Conservation (phyloP, 1,140 invertebrate genomes). For the Procambarus virginalis region DNA sequence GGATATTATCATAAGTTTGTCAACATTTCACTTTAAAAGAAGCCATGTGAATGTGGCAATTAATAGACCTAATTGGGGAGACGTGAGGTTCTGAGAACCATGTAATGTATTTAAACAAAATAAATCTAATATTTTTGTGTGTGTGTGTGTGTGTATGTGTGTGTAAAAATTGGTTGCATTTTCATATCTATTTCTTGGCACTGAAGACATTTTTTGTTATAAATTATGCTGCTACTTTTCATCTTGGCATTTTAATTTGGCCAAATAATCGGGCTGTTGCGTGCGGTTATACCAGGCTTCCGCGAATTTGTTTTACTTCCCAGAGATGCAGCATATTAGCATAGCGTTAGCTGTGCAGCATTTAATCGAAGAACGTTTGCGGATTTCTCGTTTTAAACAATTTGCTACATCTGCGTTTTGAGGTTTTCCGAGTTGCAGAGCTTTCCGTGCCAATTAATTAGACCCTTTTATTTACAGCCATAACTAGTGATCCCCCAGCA, state of each 20-base stretch:
- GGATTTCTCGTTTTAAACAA: not conserved
- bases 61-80: not conserved
- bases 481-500: not conserved
- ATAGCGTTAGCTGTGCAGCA: conserved; percentile 6
- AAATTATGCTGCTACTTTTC: not conserved
- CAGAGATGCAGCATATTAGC: not conserved
- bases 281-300: not conserved
- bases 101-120: not conserved
- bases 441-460: conserved; percentile 1
- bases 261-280: not conserved
- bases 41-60: too few species aligned
- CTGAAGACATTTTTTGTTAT: not conserved
- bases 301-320: not conserved
- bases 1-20: not conserved
- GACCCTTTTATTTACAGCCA: conserved; percentile 1
- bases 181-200: not conserved
- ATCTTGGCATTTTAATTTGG: not conserved
- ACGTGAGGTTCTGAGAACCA: not conserved
- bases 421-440: not conserved
- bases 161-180: not conserved
- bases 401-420: not conserved
- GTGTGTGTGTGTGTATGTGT: not conserved
- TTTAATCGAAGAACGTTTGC: not conserved
- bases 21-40: too few species aligned
- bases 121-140: not conserved